A percentile compares a stretch with the other conserved stretches of the same genome.
Conservation (phyloP, 2,888 invertebrate species). For the Lagria hirta region DNA sequence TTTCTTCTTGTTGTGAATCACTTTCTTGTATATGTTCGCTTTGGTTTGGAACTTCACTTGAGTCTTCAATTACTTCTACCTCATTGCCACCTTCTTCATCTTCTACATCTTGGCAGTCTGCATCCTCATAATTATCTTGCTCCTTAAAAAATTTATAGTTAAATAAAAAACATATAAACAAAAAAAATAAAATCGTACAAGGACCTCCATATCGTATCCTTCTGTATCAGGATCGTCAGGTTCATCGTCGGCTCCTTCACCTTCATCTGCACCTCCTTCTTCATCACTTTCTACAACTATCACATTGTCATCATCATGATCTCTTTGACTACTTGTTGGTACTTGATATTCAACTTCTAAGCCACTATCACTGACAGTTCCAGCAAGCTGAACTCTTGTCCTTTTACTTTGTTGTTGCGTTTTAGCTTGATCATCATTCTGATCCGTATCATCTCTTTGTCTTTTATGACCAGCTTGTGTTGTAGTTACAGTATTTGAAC, state of each 20-base stretch:
- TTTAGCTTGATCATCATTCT: slow-evolving; percentile 54
- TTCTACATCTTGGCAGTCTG: slow-evolving; percentile 59
- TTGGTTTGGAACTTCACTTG: slow-evolving; percentile 66
- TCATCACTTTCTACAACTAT: slow-evolving; percentile 76
- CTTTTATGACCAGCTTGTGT: slow-evolving; percentile 66
- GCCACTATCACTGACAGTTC: slow-evolving; percentile 53
- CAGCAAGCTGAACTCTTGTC: slow-evolving; percentile 55
- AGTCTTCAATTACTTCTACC: slow-evolving; percentile 65
- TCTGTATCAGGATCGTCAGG: slow-evolving; percentile 60
- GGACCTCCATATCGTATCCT: slow-evolving; percentile 59
- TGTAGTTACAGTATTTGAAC: slow-evolving; percentile 69
- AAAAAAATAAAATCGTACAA: slow-evolving; percentile 33
- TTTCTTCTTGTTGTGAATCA: slow-evolving; percentile 49
- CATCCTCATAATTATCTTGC: slow-evolving; percentile 58
- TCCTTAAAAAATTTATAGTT: slow-evolving; percentile 45
- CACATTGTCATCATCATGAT: slow-evolving; percentile 74
- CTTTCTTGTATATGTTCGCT: slow-evolving; percentile 49
- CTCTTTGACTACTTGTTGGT: slow-evolving; percentile 83
- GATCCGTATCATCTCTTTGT: slow-evolving; percentile 61
- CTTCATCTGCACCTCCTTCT: slow-evolving; percentile 64
- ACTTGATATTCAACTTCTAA: slow-evolving; percentile 79
- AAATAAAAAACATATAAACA: not conserved
- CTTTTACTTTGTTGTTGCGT: slow-evolving; percentile 57
- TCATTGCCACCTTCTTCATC: slow-evolving; percentile 55
- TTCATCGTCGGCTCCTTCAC: slow-evolving; percentile 58